These are phyloP conservation scores for Lagopus leucura DNA, from an alignment of 2,113 vertebrate genomes.

Conservation along the genomic window DNA sequence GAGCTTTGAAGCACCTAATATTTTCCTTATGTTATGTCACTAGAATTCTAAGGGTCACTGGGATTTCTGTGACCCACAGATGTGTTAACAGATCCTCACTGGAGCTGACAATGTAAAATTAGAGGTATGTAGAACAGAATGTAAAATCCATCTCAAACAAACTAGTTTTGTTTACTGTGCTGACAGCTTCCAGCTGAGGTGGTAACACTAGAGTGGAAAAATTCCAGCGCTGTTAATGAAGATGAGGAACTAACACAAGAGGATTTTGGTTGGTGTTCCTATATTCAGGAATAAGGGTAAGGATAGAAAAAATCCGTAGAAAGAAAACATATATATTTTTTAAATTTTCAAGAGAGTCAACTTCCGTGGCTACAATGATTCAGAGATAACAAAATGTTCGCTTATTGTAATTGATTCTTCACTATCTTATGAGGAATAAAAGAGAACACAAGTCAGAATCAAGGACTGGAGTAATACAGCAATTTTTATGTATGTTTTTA, in stretches of 20 bases:
- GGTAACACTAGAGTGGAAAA: not conserved
- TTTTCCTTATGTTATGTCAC: not conserved
- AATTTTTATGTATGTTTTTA: too few relatives aligned
- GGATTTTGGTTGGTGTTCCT: not conserved
- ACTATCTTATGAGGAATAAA: not conserved
- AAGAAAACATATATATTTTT: fast-evolving
- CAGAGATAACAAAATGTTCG: not conserved
- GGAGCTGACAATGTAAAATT: not conserved
- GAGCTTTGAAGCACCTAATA: not conserved
- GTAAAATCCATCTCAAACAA: not conserved
- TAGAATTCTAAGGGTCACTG: not conserved
- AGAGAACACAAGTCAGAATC: not conserved
- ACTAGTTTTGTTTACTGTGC: not conserved
- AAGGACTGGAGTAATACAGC: not conserved
- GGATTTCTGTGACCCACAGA: not conserved
- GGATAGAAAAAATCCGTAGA: too few relatives aligned
- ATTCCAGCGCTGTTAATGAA: not conserved
- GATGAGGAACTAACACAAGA: not conserved
- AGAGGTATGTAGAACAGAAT: not conserved
- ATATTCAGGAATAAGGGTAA: fast-evolving
- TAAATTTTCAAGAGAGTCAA: not conserved
- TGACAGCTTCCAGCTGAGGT: not conserved
- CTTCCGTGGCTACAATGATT: not conserved
- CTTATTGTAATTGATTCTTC: not conserved
- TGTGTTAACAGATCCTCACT: not conserved